These are phyloP conservation scores for Pedionomus torquatus DNA, from an alignment of 2,113 vertebrate species.

Conservation along the genomic window DNA sequence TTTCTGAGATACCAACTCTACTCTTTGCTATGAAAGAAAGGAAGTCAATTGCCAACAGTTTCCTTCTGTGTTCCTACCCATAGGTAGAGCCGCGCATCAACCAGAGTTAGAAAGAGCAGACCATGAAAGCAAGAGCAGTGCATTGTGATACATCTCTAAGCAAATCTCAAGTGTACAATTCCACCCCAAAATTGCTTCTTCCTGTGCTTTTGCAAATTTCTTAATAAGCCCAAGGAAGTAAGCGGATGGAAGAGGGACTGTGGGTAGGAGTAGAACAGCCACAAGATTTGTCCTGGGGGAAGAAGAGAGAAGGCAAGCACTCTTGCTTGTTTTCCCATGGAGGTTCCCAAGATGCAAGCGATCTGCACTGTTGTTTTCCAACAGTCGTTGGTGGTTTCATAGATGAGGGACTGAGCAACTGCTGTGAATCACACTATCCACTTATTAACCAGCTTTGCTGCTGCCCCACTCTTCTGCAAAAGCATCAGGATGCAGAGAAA, in stretches of 20 bases:
- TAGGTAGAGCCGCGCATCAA: neutral
- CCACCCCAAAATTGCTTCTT: neutral
- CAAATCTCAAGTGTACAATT: neutral
- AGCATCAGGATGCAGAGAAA: too few species aligned
- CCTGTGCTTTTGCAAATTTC: neutral
- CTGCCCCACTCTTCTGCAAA: neutral
- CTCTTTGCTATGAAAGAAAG: neutral
- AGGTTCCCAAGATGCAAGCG: neutral
- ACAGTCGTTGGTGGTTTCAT: neutral
- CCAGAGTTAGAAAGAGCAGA: neutral
- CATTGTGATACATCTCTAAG: accelerated
- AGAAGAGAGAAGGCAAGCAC: neutral
- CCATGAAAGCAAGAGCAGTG: neutral
- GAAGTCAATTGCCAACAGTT: neutral
- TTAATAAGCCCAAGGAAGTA: neutral
- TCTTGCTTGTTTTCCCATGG: neutral
- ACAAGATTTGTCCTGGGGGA: accelerated
- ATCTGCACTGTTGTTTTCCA: neutral
- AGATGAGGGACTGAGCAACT: neutral
- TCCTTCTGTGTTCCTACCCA: neutral
- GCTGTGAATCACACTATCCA: neutral
- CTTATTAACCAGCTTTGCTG: neutral
- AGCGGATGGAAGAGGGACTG: neutral
- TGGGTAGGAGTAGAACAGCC: neutral
- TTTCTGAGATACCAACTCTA: neutral